Conservation (phyloP, 2,888 invertebrate species). For the Ceraclea dissimilis region DNA sequence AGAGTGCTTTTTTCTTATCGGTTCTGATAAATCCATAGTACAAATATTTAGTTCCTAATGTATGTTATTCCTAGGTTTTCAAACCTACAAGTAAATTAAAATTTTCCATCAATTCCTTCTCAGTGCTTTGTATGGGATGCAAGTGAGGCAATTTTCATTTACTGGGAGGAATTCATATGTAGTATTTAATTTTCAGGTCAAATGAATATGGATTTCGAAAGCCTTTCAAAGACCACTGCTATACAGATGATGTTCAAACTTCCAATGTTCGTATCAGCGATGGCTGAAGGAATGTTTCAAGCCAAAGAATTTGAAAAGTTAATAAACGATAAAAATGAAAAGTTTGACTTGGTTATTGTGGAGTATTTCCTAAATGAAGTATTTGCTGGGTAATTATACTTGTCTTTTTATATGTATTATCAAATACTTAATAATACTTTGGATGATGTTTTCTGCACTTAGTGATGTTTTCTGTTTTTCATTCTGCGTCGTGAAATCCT, state of each 20-base stretch:
- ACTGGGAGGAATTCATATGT: no score
- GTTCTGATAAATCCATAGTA: no score
- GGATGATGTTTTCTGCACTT: background rate
- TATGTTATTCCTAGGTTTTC: no score
- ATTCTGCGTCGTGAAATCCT: no score
- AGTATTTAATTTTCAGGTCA: background rate
- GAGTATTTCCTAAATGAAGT: slow-evolving; percentile 23
- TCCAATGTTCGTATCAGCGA: background rate
- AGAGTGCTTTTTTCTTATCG: no score
- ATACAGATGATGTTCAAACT: background rate
- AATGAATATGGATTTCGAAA: background rate
- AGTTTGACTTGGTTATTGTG: slow-evolving; percentile 18
- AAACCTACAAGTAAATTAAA: no score
- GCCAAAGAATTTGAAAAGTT: slow-evolving; percentile 7
- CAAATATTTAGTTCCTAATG: no score
- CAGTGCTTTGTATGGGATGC: no score
- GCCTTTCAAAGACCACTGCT: background rate
- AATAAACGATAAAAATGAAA: slow-evolving; percentile 14
- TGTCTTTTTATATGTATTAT: background rate
- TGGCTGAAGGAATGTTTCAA: background rate
- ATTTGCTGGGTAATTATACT: slow-evolving; percentile 14
- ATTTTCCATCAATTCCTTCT: no score
- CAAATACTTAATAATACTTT: background rate
- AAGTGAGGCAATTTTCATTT: no score
- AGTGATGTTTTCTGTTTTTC: no score